phyloP scores from a whole-genome alignment of 2,113 vertebrate genomes.

The Chamaea fasciata region DNA sequence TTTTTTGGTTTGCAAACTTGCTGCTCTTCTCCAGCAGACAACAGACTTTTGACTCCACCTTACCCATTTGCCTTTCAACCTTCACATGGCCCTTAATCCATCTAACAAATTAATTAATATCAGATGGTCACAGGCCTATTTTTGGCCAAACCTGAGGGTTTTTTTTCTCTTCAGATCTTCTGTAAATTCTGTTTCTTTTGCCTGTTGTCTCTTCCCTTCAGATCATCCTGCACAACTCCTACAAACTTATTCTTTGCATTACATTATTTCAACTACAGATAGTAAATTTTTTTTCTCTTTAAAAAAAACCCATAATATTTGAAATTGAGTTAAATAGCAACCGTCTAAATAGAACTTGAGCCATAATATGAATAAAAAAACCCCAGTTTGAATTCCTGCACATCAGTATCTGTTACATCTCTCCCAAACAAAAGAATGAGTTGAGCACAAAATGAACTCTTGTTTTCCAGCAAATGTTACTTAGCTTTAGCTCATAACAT shows the following conservation, averaged over 20 bases:
- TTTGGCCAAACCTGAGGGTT: background rate
- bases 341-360: background rate
- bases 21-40: background rate
- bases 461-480: background rate
- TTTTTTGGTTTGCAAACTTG: background rate
- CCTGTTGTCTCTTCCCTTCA: background rate
- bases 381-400: background rate
- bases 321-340: background rate
- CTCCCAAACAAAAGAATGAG: background rate
- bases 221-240: background rate
- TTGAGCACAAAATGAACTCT: background rate
- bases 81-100: background rate
- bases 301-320: background rate
- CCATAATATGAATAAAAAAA: background rate
- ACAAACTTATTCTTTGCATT: background rate
- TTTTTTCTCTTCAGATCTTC: background rate
- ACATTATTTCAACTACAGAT: background rate
- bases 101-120: background rate
- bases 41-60: background rate
- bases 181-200: background rate
- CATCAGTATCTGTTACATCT: background rate
- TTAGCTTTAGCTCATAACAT: slow-evolving; percentile 13
- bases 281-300: background rate
- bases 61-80: background rate
- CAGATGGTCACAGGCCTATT: background rate